phyloP scores from a whole-genome alignment of 1,140 invertebrate species.

The Magallana gigas region DNA sequence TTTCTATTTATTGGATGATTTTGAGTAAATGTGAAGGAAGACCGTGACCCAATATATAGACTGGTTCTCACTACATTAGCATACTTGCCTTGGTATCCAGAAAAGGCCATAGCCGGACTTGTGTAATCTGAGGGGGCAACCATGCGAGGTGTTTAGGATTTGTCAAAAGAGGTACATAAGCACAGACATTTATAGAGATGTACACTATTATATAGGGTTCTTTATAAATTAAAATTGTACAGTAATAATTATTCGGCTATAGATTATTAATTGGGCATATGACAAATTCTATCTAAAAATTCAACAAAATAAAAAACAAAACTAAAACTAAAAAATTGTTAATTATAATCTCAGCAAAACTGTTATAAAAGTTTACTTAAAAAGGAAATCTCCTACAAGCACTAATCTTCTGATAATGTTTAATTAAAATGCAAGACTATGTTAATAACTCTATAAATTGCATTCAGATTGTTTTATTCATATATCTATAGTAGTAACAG shows the following conservation, averaged over 20 bases:
- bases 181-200: background rate
- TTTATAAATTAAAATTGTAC: too few species aligned
- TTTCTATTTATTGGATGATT: background rate
- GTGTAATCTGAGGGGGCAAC: background rate
- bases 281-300: background rate
- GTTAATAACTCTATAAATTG: too few species aligned
- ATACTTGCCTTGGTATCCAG: constrained; percentile 30
- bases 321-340: background rate
- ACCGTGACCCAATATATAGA: background rate
- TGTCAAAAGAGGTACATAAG: background rate
- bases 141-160: background rate
- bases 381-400: too few species aligned
- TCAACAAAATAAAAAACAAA: background rate
- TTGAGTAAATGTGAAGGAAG: background rate
- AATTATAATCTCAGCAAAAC: background rate
- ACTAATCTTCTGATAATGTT: too few species aligned
- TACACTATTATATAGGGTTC: too few species aligned
- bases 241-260: background rate
- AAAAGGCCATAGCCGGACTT: background rate
- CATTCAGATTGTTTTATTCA: too few species aligned
- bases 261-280: background rate
- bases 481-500: too few species aligned
- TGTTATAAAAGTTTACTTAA: too few species aligned
- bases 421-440: too few species aligned
- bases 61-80: constrained; percentile 3